These are phyloP conservation scores for Archilochus colubris DNA, from an alignment of 2,113 vertebrate genomes.

Conservation along the genomic window DNA sequence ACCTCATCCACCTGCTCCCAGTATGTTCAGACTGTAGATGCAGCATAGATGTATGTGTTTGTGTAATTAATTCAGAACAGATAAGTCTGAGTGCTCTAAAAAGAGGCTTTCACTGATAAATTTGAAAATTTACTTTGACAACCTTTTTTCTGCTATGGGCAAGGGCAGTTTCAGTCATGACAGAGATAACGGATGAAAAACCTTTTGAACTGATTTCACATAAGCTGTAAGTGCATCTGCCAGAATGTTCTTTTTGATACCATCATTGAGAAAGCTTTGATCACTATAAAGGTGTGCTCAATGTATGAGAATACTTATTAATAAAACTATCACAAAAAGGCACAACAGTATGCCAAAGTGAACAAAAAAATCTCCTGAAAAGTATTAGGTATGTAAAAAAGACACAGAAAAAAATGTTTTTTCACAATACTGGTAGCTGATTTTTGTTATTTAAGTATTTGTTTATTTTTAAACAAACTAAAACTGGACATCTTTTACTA, in stretches of 20 bases:
- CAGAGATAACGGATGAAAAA: constrained; percentile 46
- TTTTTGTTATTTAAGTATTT: not conserved
- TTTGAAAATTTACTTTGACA: constrained; percentile 71
- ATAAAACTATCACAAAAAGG: not conserved
- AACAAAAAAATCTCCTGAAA: not conserved
- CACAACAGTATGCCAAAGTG: not conserved
- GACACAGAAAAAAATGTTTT: not conserved
- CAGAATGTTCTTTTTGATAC: constrained; percentile 7
- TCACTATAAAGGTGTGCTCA: not conserved
- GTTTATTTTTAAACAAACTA: not conserved
- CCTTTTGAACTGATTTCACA: constrained; percentile 25
- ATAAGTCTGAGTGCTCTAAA: constrained; percentile 66
- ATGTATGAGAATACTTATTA: not conserved
- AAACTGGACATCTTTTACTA: not conserved
- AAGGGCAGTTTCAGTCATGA: constrained; percentile 69
- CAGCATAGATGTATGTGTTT: constrained; percentile 47
- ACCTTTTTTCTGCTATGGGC: constrained; percentile 64
- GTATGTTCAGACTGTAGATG: constrained; percentile 63
- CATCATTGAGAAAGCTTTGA: not conserved
- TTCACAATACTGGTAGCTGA: not conserved
- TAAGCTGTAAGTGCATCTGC: not conserved
- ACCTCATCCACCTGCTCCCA: not conserved
- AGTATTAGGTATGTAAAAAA: not conserved
- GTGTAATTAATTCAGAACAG: constrained; percentile 71
- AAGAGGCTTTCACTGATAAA: constrained; percentile 62